Percentiles rank a stretch among this genome's conserved stretches.
These are phyloP conservation scores for Apodemus agrarius DNA, from an alignment of 2,797 vertebrate species.

Conservation along the genomic window DNA sequence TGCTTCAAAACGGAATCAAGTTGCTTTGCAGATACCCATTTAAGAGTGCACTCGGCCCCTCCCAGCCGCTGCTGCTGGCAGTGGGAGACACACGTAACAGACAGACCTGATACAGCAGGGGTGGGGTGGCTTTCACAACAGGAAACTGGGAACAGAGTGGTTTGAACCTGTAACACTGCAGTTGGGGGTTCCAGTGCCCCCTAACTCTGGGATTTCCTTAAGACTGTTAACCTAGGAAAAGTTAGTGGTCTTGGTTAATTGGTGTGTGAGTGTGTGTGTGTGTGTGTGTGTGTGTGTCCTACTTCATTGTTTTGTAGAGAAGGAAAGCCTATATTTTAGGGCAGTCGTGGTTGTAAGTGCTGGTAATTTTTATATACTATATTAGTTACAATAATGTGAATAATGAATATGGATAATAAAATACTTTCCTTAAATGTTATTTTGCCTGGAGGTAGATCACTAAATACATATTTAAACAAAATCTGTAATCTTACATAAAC, in stretches of 20 bases:
- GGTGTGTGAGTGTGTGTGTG: not conserved
- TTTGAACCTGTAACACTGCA: not conserved
- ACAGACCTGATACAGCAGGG: slow-evolving; percentile 6
- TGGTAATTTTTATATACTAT: not conserved
- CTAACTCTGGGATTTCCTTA: slow-evolving; percentile 65
- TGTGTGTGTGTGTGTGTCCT: not conserved
- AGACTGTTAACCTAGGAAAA: not conserved
- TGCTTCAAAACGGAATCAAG: slow-evolving; percentile 11
- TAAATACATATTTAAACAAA: not conserved
- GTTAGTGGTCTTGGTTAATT: not conserved
- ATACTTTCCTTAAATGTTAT: not conserved
- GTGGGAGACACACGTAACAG: slow-evolving; percentile 24
- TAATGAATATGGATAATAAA: not conserved
- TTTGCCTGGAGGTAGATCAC: not conserved
- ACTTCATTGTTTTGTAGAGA: slow-evolving; percentile 17
- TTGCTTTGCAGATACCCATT: not conserved
- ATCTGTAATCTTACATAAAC: not conserved
- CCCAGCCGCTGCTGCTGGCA: slow-evolving; percentile 6
- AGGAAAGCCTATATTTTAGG: not conserved
- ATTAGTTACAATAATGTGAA: slow-evolving; percentile 42
- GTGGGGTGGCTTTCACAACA: slow-evolving; percentile 65
- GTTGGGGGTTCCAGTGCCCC: not conserved
- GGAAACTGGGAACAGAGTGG: not conserved
- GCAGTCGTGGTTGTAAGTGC: not conserved
- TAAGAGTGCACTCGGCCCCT: not conserved